Base-by-base conservation (phyloP, 2,888 invertebrate genomes). In the Coelogynopora nodosa region DNA sequence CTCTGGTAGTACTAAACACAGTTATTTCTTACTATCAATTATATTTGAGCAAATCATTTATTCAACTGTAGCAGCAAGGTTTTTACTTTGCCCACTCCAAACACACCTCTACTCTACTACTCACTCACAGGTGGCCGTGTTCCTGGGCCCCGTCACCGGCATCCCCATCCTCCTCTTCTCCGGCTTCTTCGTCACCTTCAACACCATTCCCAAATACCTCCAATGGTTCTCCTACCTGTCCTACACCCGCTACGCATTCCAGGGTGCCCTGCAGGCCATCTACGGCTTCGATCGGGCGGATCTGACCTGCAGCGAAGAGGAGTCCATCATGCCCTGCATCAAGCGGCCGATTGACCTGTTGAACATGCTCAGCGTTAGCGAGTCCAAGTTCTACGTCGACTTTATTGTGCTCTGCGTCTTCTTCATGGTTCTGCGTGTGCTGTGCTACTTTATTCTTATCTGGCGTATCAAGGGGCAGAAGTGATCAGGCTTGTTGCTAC, bases 141-240 rank as follows among this genome's bases (percentile, higher is more conserved):
- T 97, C 93, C 93, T 98, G 89, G 97, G 97, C 2, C 97, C 97
- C 0, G 96, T 97, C 81, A 97, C 97, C n/a, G 90, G 92, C 0
- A 97, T 97, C 82, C 97, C 97, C 49, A 96, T 98, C 93, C 93
- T 98, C 87, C 93, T 97, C 87, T 97, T 97, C 94, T 96, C 96
- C 89, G 97, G 97, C 2, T 97, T 97, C 94, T 97, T 97, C 93
- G 97, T 97, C 67, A 97, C 96, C 88, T 96, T 97, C 93, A 96
- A 97, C 91, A 96, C 97, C 0, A 97, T 98, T 90, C 97, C 97
- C 0, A 94, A 95, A 0, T 98, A 97, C 92, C 93, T 98, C 86
- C 94, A 97, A 89, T 97, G 97, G 97, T 95, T 98, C 90, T 96
- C 97, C 0, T 97, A 97, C 90, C 93, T 97, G 5, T 97, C 97